Conservation (phyloP, 1,140 invertebrate genomes). For the Chrysoperla carnea region DNA sequence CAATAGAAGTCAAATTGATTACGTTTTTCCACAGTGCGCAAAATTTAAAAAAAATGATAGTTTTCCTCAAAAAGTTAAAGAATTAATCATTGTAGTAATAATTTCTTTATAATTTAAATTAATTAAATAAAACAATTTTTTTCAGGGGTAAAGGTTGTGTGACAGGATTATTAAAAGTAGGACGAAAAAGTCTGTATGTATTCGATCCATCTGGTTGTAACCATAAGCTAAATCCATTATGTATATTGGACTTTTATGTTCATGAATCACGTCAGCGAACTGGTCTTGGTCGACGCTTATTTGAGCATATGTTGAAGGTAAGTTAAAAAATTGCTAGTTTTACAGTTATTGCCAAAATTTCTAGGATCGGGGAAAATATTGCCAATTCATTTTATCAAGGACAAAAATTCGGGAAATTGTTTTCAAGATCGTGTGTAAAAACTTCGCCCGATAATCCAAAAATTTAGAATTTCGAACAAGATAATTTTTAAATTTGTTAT, state of each 20-base stretch:
- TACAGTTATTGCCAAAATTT: background rate
- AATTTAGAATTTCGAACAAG: too few relatives aligned
- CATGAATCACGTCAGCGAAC: slow-evolving; percentile 59
- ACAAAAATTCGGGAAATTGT: too few relatives aligned
- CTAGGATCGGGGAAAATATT: background rate
- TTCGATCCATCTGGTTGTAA: slow-evolving; percentile 50
- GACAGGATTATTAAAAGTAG: slow-evolving; percentile 68
- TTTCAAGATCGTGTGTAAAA: too few relatives aligned
- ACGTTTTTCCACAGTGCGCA: too few relatives aligned
- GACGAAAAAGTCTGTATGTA: slow-evolving; percentile 68
- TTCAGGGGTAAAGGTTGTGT: slow-evolving; percentile 40
- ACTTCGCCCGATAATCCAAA: too few relatives aligned
- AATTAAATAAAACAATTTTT: too few relatives aligned
- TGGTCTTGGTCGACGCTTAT: slow-evolving; percentile 57
- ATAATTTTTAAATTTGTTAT: too few relatives aligned
- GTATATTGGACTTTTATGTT: slow-evolving; percentile 77
- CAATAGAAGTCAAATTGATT: too few relatives aligned
- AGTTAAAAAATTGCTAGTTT: slow-evolving; percentile 9
- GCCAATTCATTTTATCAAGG: background rate
- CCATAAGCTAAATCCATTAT: slow-evolving; percentile 55
- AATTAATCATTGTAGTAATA: too few relatives aligned
- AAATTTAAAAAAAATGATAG: too few relatives aligned
- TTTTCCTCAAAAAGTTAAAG: too few relatives aligned
- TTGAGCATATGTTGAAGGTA: slow-evolving; percentile 60
- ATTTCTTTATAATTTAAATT: too few relatives aligned